Evolutionary conservation across 53 echinoderm and acorn worm species (phyloP).

Genomic region (Crossaster papposus): DNA sequence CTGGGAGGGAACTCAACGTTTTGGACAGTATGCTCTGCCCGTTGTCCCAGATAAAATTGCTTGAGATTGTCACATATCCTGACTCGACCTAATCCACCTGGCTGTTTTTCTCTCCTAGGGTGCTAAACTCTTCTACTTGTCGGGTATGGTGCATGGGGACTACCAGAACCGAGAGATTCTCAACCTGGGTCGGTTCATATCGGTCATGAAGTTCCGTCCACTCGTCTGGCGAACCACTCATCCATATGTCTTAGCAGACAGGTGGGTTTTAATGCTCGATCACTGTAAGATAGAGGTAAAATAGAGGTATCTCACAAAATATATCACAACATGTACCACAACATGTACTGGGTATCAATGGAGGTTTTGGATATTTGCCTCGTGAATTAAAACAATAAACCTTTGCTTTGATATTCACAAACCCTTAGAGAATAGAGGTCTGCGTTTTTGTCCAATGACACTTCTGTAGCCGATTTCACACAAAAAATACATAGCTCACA

Average conservation of each 20-base stretch:
- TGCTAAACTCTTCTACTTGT: slow-evolving; percentile 96
- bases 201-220: slow-evolving; percentile 99
- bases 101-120: slow-evolving; percentile 67
- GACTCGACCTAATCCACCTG: background rate
- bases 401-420: no score
- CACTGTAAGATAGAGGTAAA: no score
- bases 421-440: background rate
- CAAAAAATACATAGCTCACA: no score
- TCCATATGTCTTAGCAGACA: slow-evolving; percentile 93
- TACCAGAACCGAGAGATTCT: slow-evolving; percentile 89
- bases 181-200: slow-evolving; percentile 97
- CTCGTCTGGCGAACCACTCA: slow-evolving; percentile 93
- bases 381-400: no score
- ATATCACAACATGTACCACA: no score
- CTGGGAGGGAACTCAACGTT: no score
- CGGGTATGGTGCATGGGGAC: slow-evolving; percentile 94
- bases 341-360: no score
- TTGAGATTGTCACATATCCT: background rate
- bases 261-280: slow-evolving; percentile 45
- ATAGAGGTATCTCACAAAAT: no score
- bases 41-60: background rate
- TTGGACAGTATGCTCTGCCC: no score
- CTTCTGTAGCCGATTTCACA: no score
- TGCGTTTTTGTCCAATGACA: background rate
- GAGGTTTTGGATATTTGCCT: no score